Conservation (phyloP, 2,888 invertebrate species). For the Rhagonycha lutea region DNA sequence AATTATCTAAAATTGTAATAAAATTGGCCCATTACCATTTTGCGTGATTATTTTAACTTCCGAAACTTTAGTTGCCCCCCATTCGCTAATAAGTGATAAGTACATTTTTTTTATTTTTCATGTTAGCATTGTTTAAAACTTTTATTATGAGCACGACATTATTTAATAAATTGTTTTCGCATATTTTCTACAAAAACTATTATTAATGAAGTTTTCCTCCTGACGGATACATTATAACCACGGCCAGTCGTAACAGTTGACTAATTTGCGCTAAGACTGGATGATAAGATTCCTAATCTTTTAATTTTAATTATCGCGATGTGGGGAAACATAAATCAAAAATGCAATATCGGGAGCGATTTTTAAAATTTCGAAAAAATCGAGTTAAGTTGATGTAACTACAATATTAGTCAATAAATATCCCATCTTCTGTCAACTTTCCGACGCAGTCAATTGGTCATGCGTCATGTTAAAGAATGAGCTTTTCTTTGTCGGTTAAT, state of each 20-base stretch:
- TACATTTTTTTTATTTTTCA: not conserved
- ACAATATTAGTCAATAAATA: slow-evolving; percentile 29
- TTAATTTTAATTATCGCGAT: not conserved
- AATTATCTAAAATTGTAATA: not conserved
- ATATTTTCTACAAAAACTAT: slow-evolving; percentile 27
- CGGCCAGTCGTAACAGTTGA: slow-evolving; percentile 32
- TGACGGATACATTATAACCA: slow-evolving; percentile 20
- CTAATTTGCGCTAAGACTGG: slow-evolving; percentile 11
- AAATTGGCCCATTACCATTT: not conserved
- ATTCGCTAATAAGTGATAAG: not conserved
- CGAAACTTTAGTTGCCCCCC: not conserved
- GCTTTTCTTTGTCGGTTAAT: slow-evolving; percentile 37
- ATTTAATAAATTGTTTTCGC: slow-evolving; percentile 34
- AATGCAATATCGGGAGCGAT: not conserved
- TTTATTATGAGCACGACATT: slow-evolving; percentile 29
- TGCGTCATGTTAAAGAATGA: slow-evolving; percentile 38
- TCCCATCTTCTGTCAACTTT: slow-evolving; percentile 35
- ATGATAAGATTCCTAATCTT: not conserved
- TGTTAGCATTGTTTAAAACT: slow-evolving; percentile 12
- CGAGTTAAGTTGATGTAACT: slow-evolving; percentile 16
- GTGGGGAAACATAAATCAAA: not conserved
- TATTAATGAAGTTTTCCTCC: slow-evolving; percentile 34
- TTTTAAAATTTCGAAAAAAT: slow-evolving; percentile 10
- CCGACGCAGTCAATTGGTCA: slow-evolving; percentile 37
- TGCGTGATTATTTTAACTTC: not conserved